These are phyloP conservation scores for Melanotaenia boesemani DNA, from an alignment of 2,797 vertebrate genomes.

Conservation along the genomic window DNA sequence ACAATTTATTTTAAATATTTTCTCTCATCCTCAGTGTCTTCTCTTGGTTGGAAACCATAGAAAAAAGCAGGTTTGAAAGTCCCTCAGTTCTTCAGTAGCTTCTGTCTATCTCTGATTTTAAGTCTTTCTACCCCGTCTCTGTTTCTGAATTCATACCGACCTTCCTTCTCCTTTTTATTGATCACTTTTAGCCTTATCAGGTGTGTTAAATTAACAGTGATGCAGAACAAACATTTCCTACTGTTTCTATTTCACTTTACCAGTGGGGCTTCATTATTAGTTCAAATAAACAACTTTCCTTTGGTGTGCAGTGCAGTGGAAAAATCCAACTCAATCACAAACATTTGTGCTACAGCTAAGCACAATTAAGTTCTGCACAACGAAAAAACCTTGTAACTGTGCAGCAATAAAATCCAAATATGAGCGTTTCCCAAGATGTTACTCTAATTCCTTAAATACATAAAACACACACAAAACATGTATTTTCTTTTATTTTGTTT, in stretches of 20 bases:
- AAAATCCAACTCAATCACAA: neutral
- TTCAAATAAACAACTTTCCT: slow-evolving; percentile 5
- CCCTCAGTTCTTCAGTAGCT: neutral
- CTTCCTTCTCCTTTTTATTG: slow-evolving; percentile 3
- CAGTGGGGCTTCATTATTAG: slow-evolving; percentile 3
- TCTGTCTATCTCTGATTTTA: neutral
- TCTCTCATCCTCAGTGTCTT: neutral
- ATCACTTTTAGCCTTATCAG: slow-evolving; percentile 9
- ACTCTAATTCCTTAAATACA: no score
- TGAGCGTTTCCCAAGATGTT: no score
- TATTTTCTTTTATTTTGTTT: no score
- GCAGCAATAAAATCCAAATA: neutral
- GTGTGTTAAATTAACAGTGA: neutral
- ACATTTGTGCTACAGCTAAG: neutral
- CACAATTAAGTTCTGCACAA: neutral
- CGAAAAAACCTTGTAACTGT: neutral
- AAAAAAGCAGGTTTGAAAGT: neutral
- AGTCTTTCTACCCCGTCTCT: no score
- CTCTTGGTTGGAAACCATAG: neutral
- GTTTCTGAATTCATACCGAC: neutral
- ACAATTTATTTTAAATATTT: neutral
- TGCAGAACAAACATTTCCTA: slow-evolving; percentile 10
- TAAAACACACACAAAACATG: no score
- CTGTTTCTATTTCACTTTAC: slow-evolving; percentile 3
- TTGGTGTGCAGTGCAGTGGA: neutral